A percentile compares a stretch with the other conserved stretches of the same genome.
Conservation (phyloP, 2,797 vertebrate species). For the Selene dorsalis region DNA sequence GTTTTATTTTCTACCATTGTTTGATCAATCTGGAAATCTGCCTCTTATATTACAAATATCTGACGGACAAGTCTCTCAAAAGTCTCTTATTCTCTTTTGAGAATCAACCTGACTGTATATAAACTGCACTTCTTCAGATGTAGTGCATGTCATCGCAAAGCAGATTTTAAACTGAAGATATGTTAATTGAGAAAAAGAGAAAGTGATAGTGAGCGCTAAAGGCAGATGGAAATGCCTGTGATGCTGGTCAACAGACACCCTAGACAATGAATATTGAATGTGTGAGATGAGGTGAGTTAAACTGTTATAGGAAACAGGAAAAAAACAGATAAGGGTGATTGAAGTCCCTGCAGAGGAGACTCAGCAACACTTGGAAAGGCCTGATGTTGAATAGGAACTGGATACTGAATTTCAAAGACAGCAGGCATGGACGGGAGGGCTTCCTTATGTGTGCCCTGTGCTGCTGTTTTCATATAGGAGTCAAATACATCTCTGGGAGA, state of each 20-base stretch:
- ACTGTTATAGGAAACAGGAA: conserved; percentile 10
- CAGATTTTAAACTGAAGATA: background rate
- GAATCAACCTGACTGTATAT: background rate
- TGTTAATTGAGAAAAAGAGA: conserved; percentile 10
- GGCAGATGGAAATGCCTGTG: background rate
- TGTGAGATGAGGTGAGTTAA: conserved; percentile 24
- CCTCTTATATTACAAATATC: no score
- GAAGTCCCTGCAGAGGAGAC: conserved; percentile 29
- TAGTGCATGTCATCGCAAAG: background rate
- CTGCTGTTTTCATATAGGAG: conserved; percentile 41
- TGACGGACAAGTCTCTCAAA: background rate
- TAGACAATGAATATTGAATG: conserved; percentile 34
- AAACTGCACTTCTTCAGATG: no score
- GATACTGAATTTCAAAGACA: conserved; percentile 69
- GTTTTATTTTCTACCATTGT: no score
- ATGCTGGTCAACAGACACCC: conserved; percentile 24
- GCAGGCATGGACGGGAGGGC: conserved; percentile 12
- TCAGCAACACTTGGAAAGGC: conserved; percentile 46
- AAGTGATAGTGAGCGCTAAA: background rate
- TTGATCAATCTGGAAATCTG: no score
- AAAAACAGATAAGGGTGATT: conserved; percentile 39
- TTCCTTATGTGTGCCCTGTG: conserved; percentile 37
- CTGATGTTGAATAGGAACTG: conserved; percentile 52
- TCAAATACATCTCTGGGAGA: conserved; percentile 39
- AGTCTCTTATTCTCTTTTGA: background rate